Conservation (phyloP, 1,140 invertebrate genomes). For the Zaprionus africanus region DNA sequence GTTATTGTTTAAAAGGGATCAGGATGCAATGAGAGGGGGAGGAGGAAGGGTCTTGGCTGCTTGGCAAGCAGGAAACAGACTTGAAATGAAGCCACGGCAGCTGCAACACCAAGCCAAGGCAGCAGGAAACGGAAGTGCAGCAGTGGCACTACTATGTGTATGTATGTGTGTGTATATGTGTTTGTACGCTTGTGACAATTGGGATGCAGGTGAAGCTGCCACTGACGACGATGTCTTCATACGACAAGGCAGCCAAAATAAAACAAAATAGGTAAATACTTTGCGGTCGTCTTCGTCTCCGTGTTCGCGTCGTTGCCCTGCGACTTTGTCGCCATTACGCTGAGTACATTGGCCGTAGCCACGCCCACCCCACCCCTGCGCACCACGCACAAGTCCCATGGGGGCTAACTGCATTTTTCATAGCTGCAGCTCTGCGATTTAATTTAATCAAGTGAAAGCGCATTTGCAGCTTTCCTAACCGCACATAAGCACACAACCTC, state of each 20-base stretch:
- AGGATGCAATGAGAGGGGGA: neutral
- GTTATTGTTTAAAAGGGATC: constrained; percentile 48
- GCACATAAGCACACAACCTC: constrained; percentile 39
- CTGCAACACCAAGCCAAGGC: constrained; percentile 14
- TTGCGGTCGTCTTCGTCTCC: constrained; percentile 53
- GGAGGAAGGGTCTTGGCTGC: neutral
- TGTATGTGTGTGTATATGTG: constrained; percentile 11
- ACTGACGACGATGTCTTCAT: constrained; percentile 43
- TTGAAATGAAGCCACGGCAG: constrained; percentile 42
- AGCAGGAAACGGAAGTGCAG: constrained; percentile 63
- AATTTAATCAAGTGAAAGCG: constrained; percentile 84
- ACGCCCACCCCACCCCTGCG: constrained; percentile 6
- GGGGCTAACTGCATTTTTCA: constrained; percentile 68
- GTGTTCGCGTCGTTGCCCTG: constrained; percentile 25
- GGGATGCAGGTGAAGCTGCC: constrained; percentile 58
- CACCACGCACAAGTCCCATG: neutral
- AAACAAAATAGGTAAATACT: constrained; percentile 70
- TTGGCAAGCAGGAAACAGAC: constrained; percentile 45
- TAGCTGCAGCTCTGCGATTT: constrained; percentile 73
- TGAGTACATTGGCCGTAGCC: constrained; percentile 69
- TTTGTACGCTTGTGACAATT: constrained; percentile 42
- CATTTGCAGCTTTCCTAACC: constrained; percentile 77
- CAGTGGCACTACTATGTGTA: constrained; percentile 14
- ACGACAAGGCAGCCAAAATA: constrained; percentile 29
- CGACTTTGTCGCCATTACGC: constrained; percentile 73